Base-by-base conservation (phyloP, 35 echinoderm and acorn worm genomes). In the Eucidaris tribuloides region DNA sequence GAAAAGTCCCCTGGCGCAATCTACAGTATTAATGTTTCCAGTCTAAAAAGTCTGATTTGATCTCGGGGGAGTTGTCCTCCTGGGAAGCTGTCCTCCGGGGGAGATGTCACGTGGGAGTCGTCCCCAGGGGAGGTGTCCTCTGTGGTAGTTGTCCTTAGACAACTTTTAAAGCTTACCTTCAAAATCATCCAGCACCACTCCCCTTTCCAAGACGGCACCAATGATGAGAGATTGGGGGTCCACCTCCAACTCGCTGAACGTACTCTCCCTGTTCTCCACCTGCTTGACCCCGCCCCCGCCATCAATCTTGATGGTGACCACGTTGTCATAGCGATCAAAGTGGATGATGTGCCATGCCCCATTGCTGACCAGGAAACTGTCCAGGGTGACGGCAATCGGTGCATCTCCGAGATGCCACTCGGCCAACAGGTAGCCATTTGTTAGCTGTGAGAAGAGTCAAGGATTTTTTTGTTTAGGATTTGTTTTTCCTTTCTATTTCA, bases 321-420 rank as follows among this genome's bases (percentile, higher is more conserved):
- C 80, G 87, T 89, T 90, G 45, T 92, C 96, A 79, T 79, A 93
- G 33, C 96, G 96, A 70, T 93, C 87, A 45, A 93, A 87, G 22
- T 61, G 76, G n/a, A 99, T 80, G 31, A 49, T 41, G 29, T 99
- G 96, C 96, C 96, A 99, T 45, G 77, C 84, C 49, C 96, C 96
- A 38, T 99, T 89, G 42, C 91, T 64, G 36, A 99, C n/a, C 20
- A 68, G 68, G 86, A 90, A 99, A 27, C 88, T 79, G 41, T 86
- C 49, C 33, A 99, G 79, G 30, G 43, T 41, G 29, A 90, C 79
- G 1, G 78, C 82, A 15, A 86, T 58, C 31, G 62, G 83, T 2
- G 57, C 79, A 80, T 99, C 96, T 28, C 96, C 96, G 30, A 93
- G 87, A 62, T 99, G 88, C 82, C 86, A 99, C 35, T 82, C 83